Conservation (phyloP, 2,113 vertebrate species). For the Pipa parva region DNA sequence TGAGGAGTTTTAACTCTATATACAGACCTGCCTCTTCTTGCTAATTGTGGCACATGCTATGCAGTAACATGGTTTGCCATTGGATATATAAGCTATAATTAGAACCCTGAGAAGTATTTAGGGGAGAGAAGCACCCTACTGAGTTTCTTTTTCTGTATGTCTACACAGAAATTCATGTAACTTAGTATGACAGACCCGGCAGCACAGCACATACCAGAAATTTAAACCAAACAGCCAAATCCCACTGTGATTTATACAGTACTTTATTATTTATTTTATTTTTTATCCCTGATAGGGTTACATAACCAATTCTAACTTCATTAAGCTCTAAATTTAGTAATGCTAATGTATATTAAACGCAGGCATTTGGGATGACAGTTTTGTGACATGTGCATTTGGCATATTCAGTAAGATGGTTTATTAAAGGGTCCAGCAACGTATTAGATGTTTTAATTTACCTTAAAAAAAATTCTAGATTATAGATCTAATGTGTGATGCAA, state of each 20-base stretch:
- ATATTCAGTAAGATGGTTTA: no score
- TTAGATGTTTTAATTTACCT: no score
- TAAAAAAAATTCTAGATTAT: no score
- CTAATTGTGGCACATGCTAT: conserved; percentile 13
- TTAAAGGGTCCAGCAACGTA: no score
- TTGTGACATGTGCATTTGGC: no score
- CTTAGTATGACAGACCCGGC: background rate
- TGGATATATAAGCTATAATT: conserved; percentile 55
- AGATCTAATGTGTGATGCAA: no score
- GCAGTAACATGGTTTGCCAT: conserved; percentile 41
- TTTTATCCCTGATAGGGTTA: no score
- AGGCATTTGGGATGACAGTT: no score
- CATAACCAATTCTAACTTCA: no score
- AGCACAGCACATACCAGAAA: background rate
- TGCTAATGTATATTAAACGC: no score
- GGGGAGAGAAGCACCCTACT: conserved; percentile 50
- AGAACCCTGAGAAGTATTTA: conserved; percentile 53
- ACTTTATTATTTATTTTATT: no score
- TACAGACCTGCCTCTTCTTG: conserved; percentile 17
- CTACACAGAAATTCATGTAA: background rate
- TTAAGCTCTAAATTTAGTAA: no score
- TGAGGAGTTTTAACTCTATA: conserved; percentile 20
- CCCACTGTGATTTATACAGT: background rate
- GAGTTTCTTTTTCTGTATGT: background rate
- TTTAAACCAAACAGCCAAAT: background rate